Percentiles rank a stretch among this genome's conserved stretches.
phyloP scores from a whole-genome alignment of 1,140 invertebrate species.

The Macrobrachium rosenbergii region DNA sequence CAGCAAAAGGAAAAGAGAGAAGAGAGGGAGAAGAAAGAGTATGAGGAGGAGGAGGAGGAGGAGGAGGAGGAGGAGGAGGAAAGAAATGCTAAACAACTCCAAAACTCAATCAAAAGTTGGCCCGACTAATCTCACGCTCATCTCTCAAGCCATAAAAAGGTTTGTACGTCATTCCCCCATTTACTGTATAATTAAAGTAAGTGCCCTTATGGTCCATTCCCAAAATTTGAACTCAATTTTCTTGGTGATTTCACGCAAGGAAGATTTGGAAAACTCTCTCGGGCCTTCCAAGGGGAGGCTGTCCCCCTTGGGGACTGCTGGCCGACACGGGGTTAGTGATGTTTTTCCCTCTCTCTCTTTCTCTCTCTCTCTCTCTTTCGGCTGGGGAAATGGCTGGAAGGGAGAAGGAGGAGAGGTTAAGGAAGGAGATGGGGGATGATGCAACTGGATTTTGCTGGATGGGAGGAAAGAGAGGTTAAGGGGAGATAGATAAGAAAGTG shows the following conservation, averaged over 20 bases:
- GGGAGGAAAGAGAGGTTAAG: neutral
- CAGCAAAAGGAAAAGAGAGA: neutral
- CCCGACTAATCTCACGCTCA: neutral
- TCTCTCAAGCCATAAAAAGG: conserved; percentile 21
- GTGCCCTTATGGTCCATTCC: conserved; percentile 38
- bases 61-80: neutral
- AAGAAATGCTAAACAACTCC: neutral
- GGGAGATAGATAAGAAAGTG: neutral
- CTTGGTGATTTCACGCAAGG: conserved; percentile 59
- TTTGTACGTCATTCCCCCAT: conserved; percentile 34
- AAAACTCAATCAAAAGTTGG: neutral
- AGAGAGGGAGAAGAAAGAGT: neutral
- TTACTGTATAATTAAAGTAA: conserved; percentile 61
- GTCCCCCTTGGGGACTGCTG: neutral
- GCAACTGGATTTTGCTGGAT: neutral
- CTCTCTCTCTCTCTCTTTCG: too few relatives aligned
- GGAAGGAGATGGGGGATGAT: neutral
- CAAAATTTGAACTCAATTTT: conserved; percentile 60
- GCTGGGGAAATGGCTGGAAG: neutral
- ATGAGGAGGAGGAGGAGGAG: neutral
- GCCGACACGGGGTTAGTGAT: neutral
- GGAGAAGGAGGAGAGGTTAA: neutral
- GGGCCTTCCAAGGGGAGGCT: neutral
- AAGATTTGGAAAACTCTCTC: conserved; percentile 46
- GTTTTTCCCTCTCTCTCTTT: too few relatives aligned